Evolutionary conservation across 1,140 invertebrate species (phyloP), one percentile per base, ranked within the genome.

Genomic region (Mamestra configurata): DNA sequence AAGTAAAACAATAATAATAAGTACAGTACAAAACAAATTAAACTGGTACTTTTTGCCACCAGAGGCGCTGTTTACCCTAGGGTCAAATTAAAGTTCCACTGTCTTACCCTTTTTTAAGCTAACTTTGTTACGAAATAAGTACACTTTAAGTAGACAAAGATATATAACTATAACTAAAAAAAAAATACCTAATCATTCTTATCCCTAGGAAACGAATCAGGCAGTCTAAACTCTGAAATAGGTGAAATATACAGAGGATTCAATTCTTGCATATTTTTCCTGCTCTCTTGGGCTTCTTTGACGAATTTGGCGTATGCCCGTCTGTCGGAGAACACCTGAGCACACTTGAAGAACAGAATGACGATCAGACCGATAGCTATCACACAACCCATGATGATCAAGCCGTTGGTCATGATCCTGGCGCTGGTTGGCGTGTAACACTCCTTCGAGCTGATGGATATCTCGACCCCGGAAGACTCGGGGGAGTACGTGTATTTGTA

Each of bases 231-330:
- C 64, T 93, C 87, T 1, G 93, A 90, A n/a, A 96, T 92, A 1
- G 96, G 96, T 37, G 96, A 95, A 64, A 94, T 95, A 68, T 96
- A 96, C 31, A 96, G 79, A 1, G 96, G 96, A 84, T 96, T 96
- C 72, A 95, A 82, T 37, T 95, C 89, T 72, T 89, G 88, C 84
- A 92, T 89, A 24, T 83, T 85, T 22, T 93, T 89, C 20, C 80
- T 84, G 18, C 87, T 89, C 11, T 92, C 91, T 37, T 89, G 81
- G 2, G 91, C 90, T 70, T 96, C 95, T 57, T 92, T 88, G 0
- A 89, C 37, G 77, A 96, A 96, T 31, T 90, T 92, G 0, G 94
- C 95, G 83, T 95, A 96, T 0, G 95, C 95, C 20, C 92, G 88
- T 43, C 94, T 93, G 78, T 96, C 96, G 2, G 93, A 94, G 0